Percentiles rank a stretch among this genome's conserved stretches.
phyloP scores from a whole-genome alignment of 2,113 vertebrate species.

The Lepidothrix coronata region DNA sequence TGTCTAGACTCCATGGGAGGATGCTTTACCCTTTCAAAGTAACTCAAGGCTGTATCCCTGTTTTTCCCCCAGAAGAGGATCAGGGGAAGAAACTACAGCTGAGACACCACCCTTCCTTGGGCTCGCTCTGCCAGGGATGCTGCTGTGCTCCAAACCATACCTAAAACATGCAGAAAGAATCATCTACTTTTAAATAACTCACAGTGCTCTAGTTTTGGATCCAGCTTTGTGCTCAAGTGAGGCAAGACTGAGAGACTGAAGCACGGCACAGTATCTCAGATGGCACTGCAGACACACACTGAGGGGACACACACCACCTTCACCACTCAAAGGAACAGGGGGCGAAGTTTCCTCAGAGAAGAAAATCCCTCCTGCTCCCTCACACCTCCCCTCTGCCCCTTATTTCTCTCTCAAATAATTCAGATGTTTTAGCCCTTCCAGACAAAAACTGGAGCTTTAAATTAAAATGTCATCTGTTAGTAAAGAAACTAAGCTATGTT shows the following conservation, averaged over 20 bases:
- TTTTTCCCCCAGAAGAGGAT: neutral
- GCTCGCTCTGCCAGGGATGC: neutral
- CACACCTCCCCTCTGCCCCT: neutral
- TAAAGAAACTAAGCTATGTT: slow-evolving; percentile 51
- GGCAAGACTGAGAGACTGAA: neutral
- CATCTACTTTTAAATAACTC: neutral
- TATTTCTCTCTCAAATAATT: slow-evolving; percentile 21
- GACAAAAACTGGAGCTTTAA: slow-evolving; percentile 54
- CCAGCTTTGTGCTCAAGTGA: neutral
- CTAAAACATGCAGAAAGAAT: neutral
- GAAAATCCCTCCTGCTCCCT: neutral
- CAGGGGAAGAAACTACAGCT: neutral
- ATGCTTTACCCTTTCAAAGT: neutral
- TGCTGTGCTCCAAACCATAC: neutral
- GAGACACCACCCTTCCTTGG: neutral
- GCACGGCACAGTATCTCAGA: neutral
- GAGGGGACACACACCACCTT: neutral
- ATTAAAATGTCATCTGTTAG: slow-evolving; percentile 67
- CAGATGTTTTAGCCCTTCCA: slow-evolving; percentile 35
- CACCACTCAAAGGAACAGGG: neutral
- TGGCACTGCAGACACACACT: neutral
- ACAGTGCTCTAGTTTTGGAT: neutral
- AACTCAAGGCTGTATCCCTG: neutral
- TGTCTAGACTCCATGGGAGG: neutral
- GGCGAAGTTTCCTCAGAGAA: neutral